These are phyloP conservation scores for Eulemur rufifrons DNA, from an alignment of 2,113 vertebrate genomes.

Conservation along the genomic window DNA sequence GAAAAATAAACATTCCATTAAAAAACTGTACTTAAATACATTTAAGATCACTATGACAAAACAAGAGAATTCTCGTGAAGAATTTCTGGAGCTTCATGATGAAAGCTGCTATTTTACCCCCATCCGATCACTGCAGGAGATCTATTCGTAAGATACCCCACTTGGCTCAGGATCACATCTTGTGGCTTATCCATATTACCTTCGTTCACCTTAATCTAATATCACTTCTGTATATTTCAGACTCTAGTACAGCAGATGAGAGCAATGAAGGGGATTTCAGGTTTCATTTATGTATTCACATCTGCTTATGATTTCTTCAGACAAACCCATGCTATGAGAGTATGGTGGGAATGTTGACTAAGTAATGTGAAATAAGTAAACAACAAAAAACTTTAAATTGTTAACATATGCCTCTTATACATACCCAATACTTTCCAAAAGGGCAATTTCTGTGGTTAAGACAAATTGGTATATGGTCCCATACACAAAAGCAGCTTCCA, in stretches of 20 bases:
- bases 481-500: conserved; percentile 96
- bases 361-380: background rate
- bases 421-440: conserved; percentile 91
- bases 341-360: background rate
- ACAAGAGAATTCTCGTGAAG: background rate
- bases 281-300: background rate
- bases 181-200: background rate
- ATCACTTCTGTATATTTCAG: background rate
- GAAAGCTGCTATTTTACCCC: background rate
- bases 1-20: conserved; percentile 19
- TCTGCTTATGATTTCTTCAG: background rate
- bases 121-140: background rate
- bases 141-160: background rate
- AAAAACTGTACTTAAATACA: conserved; percentile 34
- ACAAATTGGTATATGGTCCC: conserved; percentile 94
- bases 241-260: background rate
- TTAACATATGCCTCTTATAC: conserved; percentile 48
- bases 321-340: background rate
- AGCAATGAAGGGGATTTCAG: background rate
- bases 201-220: background rate
- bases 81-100: background rate
- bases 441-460: conserved; percentile 90
- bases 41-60: background rate
- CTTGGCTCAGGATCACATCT: background rate
- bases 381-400: background rate